Conservation (phyloP, 2,113 vertebrate species). For the Arothron firmamentum region DNA sequence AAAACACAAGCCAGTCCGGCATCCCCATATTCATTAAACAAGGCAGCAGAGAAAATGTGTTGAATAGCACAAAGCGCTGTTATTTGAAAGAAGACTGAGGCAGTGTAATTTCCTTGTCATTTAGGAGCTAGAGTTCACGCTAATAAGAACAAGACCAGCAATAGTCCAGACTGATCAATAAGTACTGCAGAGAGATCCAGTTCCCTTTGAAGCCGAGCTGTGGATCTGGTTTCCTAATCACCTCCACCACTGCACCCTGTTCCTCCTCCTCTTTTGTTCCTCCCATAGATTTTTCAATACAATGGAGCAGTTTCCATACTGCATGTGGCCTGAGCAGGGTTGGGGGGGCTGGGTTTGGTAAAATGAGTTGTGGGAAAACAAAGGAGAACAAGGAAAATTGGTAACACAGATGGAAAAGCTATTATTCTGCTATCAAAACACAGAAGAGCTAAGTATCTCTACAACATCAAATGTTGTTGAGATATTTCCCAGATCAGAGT, state of each 20-base stretch:
- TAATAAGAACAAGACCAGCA: conserved; percentile 40
- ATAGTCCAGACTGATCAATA: conserved; percentile 71
- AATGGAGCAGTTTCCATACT: conserved; percentile 65
- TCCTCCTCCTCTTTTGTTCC: conserved; percentile 48
- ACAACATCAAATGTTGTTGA: conserved; percentile 4
- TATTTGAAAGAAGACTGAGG: neutral
- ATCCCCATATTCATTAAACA: neutral
- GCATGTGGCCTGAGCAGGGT: conserved; percentile 49
- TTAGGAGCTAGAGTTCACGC: conserved; percentile 31
- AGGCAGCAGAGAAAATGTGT: no score
- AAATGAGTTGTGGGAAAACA: conserved; percentile 31
- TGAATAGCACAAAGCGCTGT: neutral
- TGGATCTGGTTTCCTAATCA: conserved; percentile 77
- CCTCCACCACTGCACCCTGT: conserved; percentile 53
- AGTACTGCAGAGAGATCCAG: conserved; percentile 67
- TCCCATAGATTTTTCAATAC: conserved; percentile 67
- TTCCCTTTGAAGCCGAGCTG: conserved; percentile 65
- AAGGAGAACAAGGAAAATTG: conserved; percentile 50
- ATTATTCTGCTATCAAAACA: conserved; percentile 21
- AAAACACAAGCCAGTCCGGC: conserved; percentile 4
- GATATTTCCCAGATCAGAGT: conserved; percentile 3
- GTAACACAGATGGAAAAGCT: conserved; percentile 27
- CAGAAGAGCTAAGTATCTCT: neutral
- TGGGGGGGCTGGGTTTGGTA: conserved; percentile 12
- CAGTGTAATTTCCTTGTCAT: conserved; percentile 14